Evolutionary conservation across 2,113 vertebrate species (phyloP).

Genomic region (rabbit (Oryctolagus cuniculus)): mOryCun1.1 NC_091448.1:13661501-13662000

Average conservation of each 20-base stretch:
- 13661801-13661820: neutral
- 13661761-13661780: neutral
- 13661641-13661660: neutral
- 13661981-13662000: too few species aligned
- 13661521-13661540: neutral
- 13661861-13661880: too few species aligned
- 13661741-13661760: slow-evolving; percentile 60
- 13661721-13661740: slow-evolving; percentile 43
- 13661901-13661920: too few species aligned
- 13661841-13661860: too few species aligned
- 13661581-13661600: neutral
- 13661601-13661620: slow-evolving; percentile 29
- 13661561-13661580: neutral
- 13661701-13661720: slow-evolving; percentile 25
- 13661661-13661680: neutral
- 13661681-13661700: slow-evolving; percentile 2
- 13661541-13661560: neutral
- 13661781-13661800: slow-evolving; percentile 39
- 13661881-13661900: too few species aligned
- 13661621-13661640: neutral
- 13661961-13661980: too few species aligned
- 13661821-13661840: neutral
- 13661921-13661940: too few species aligned
- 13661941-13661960: too few species aligned
- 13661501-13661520: neutral